These are phyloP conservation scores for Macrochelys suwanniensis DNA, from an alignment of 2,797 vertebrate genomes.

Conservation along the genomic window DNA sequence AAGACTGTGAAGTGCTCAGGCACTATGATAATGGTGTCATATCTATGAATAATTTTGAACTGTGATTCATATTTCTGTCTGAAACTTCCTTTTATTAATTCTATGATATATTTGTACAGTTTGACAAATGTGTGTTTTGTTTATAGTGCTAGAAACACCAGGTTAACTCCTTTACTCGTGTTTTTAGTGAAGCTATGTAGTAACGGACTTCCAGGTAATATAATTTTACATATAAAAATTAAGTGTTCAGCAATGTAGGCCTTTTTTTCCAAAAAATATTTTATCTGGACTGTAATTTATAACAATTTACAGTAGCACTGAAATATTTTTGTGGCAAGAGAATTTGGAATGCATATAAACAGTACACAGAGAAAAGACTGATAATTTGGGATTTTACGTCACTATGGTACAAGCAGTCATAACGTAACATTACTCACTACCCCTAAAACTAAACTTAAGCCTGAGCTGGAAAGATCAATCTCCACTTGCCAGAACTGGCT, in stretches of 20 bases:
- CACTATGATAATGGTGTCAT: conserved; percentile 42
- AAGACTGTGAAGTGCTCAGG: conserved; percentile 36
- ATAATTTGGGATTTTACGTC: conserved; percentile 17
- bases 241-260: background rate
- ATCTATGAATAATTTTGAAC: conserved; percentile 66
- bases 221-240: conserved; percentile 38
- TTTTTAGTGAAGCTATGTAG: conserved; percentile 14
- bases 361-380: conserved; percentile 14
- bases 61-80: conserved; percentile 15
- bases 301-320: conserved; percentile 31
- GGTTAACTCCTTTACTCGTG: background rate
- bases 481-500: conserved; percentile 40
- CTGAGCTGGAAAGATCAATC: conserved; percentile 35
- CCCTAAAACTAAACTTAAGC: conserved; percentile 22
- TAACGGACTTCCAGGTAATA: conserved; percentile 30
- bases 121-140: conserved; percentile 2
- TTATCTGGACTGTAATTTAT: conserved; percentile 24
- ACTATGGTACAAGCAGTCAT: background rate
- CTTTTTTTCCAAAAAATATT: conserved; percentile 15
- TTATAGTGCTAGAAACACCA: background rate
- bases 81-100: conserved; percentile 37
- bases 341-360: conserved; percentile 13
- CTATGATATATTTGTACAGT: conserved; percentile 6
- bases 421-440: conserved; percentile 10
- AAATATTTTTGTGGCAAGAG: background rate